Evolutionary conservation across 37 sponge, comb jelly and placozoan species (phyloP).

Genomic region (Beroe forskalii): DNA sequence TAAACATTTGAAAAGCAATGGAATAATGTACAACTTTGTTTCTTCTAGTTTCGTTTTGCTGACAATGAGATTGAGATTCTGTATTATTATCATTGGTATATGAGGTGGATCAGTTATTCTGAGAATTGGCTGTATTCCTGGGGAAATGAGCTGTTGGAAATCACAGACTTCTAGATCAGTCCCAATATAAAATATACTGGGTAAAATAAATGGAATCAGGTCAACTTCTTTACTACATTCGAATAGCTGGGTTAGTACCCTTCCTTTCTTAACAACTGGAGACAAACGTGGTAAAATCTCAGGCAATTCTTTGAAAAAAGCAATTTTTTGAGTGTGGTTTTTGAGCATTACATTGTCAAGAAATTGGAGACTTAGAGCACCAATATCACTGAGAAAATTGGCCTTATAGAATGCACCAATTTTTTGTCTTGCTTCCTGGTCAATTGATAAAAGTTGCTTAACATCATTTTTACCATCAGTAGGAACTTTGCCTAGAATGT

Average conservation of each 20-base stretch:
- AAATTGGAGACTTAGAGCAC: slow-evolving; percentile 31
- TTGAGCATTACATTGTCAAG: slow-evolving; percentile 51
- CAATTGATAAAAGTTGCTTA: background rate
- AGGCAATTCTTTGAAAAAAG: slow-evolving; percentile 50
- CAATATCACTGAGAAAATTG: slow-evolving; percentile 40
- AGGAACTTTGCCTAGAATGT: background rate
- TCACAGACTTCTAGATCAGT: slow-evolving; percentile 6
- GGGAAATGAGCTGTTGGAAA: slow-evolving; percentile 30
- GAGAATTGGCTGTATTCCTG: background rate
- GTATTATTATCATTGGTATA: slow-evolving; percentile 9
- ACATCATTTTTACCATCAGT: background rate
- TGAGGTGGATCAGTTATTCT: slow-evolving; percentile 29
- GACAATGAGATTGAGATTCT: slow-evolving; percentile 36
- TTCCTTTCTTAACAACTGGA: background rate
- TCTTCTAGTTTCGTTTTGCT: slow-evolving; percentile 46
- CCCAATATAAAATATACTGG: slow-evolving; percentile 39
- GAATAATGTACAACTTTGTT: background rate
- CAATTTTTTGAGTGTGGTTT: slow-evolving; percentile 13
- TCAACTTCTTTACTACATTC: slow-evolving; percentile 58
- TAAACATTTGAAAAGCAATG: slow-evolving; percentile 13
- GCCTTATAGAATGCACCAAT: background rate
- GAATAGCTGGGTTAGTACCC: slow-evolving; percentile 13
- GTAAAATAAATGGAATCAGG: slow-evolving; percentile 56
- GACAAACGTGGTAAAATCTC: slow-evolving; percentile 14
- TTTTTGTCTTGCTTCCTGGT: background rate